These are phyloP conservation scores for Eupsittula cactorum DNA, from an alignment of 2,113 vertebrate species.

Conservation along the genomic window DNA sequence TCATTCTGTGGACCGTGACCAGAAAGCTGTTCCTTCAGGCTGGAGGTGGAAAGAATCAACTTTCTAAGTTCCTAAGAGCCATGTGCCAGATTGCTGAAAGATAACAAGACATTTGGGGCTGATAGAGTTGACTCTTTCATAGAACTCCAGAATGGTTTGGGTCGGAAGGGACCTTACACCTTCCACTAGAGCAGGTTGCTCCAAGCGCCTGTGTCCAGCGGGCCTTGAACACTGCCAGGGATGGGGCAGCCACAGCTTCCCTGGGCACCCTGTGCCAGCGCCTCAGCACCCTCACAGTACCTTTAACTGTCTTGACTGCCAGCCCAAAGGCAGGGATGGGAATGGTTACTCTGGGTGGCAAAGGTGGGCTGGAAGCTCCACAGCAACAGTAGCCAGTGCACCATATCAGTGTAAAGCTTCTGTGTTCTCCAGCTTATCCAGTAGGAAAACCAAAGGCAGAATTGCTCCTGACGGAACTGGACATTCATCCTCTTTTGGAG, in stretches of 20 bases:
- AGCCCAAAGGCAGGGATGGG: background rate
- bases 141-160: background rate
- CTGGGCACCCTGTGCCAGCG: background rate
- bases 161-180: background rate
- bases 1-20: rapidly evolving
- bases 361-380: background rate
- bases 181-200: background rate
- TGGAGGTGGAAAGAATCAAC: background rate
- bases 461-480: background rate
- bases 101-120: no score
- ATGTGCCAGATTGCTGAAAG: background rate
- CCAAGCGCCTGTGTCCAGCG: background rate
- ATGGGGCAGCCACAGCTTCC: background rate
- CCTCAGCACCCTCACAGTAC: background rate
- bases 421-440: background rate
- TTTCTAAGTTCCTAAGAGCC: background rate
- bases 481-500: background rate
- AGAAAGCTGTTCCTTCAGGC: background rate
- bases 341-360: background rate
- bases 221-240: background rate
- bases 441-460: background rate
- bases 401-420: background rate
- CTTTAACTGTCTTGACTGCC: background rate
- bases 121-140: background rate
- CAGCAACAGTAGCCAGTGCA: rapidly evolving